Evolutionary conservation across 2,113 vertebrate genomes (phyloP).

Genomic region (Plestiodon gilberti): DNA sequence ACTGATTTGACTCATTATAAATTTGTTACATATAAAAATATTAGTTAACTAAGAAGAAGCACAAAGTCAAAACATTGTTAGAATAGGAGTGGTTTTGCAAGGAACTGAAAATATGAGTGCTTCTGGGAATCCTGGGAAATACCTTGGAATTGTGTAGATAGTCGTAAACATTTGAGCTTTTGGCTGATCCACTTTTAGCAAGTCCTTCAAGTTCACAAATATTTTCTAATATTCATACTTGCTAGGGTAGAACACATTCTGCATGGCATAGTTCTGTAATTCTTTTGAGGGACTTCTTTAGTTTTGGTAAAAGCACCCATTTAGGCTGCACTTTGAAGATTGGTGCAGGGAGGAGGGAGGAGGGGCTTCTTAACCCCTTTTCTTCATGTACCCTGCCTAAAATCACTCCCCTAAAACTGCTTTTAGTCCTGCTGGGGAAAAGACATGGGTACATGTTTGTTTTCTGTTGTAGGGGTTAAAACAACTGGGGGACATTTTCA

Average conservation of each 20-base stretch:
- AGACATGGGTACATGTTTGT: no score
- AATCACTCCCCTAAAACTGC: neutral
- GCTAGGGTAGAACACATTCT: neutral
- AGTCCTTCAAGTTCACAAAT: constrained; percentile 17
- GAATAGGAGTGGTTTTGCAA: neutral
- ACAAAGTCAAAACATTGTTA: constrained; percentile 57
- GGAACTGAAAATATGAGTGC: constrained; percentile 34
- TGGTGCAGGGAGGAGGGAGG: no score
- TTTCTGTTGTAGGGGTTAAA: neutral
- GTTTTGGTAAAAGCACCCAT: neutral
- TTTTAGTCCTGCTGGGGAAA: neutral
- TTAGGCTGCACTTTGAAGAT: no score
- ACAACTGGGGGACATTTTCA: neutral
- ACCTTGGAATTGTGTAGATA: constrained; percentile 44
- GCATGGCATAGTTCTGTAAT: neutral
- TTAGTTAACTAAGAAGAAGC: constrained; percentile 68
- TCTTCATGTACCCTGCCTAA: neutral
- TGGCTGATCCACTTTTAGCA: neutral
- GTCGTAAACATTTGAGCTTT: constrained; percentile 17
- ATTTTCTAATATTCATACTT: constrained; percentile 43
- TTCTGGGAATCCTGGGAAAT: constrained; percentile 37
- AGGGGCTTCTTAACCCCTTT: neutral
- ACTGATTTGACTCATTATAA: constrained; percentile 74
- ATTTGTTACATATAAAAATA: constrained; percentile 75
- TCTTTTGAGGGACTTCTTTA: neutral